Evolutionary conservation across 2,888 invertebrate genomes (phyloP).

Genomic region (Polia nebulosa): DNA sequence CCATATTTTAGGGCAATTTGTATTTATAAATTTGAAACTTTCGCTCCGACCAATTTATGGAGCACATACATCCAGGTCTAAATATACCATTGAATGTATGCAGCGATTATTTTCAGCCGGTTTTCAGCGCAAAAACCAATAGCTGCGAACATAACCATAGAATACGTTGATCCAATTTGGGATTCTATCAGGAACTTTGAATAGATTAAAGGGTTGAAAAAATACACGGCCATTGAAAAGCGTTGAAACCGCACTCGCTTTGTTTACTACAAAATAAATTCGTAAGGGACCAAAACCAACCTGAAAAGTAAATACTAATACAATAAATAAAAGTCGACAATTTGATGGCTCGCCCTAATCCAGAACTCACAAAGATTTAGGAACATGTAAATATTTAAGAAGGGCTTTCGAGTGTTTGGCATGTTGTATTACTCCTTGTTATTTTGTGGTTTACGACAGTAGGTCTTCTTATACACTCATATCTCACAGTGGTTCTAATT

Average conservation of each 20-base stretch:
- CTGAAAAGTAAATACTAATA: conserved; percentile 20
- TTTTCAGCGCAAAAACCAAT: conserved; percentile 35
- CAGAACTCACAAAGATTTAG: conserved; percentile 38
- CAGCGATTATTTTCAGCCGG: conserved; percentile 47
- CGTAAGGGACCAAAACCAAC: conserved; percentile 15
- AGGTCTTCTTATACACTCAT: not conserved
- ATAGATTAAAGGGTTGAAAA: conserved; percentile 34
- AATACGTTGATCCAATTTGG: conserved; percentile 56
- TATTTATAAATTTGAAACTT: conserved; percentile 21
- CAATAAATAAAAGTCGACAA: conserved; percentile 50
- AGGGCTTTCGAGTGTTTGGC: conserved; percentile 22
- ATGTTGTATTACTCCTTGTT: conserved; percentile 23
- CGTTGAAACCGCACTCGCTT: conserved; percentile 20
- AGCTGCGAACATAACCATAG: conserved; percentile 33
- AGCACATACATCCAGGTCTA: conserved; percentile 14
- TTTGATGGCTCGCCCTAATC: conserved; percentile 28
- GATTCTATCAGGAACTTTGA: conserved; percentile 55
- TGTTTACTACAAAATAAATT: conserved; percentile 29
- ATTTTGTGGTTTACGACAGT: conserved; percentile 16
- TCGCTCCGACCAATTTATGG: conserved; percentile 28
- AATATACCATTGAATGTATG: conserved; percentile 24
- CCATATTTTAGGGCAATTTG: conserved; percentile 25
- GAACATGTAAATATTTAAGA: conserved; percentile 51
- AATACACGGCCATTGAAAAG: conserved; percentile 20
- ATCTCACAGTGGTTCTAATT: not conserved